Base-by-base conservation (phyloP, 2,888 invertebrate species). In the Zygogramma bicolorata region DNA sequence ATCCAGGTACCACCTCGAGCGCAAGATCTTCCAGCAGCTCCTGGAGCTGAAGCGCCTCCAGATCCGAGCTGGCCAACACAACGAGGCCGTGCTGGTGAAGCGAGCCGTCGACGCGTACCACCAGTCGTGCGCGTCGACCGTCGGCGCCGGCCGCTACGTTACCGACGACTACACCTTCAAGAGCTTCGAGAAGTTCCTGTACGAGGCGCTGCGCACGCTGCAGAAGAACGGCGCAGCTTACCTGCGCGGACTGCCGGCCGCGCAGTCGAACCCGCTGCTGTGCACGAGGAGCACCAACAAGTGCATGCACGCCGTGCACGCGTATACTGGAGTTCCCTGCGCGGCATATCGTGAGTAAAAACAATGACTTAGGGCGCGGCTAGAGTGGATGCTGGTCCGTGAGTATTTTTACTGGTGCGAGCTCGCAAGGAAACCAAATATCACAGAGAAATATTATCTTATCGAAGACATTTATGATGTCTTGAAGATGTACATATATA, bases 1-100 rank as follows among this genome's bases (percentile, higher is more conserved):
- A 83, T 89, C 73, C 85, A 93, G 97, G 84, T 97, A 97, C 86
- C 95, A 97, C 81, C 91, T 96, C 83, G 97, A 97, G 86, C 89
- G 97, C 71, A 95, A 96, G 84, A 94, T 97, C 81, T 97, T 98
- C 86, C 96, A 97, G 84, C 97, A 97, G 86, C 89, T 98, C 70
- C 89, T 97, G 82, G 97, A 98, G 84, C 87, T 98, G 65, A 98
- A 98, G 87, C 91, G 97, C 65, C 90, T 96, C 77, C 97, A 98
- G 88, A 97, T 97, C 81, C 92, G 97, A 81, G 94, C 96, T 34
- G 96, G 95, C 61, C 93, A 95, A 86, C 91, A 95, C 49, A 96
- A 97, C 83, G 97, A 97, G 87, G 92, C 94, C 29, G 92, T 96
- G 65, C 87, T 97, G 13, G 95, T 97, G 1, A 97, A 97, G 86